Base-by-base conservation (phyloP, 2,888 invertebrate species). In the Apantesis nais region DNA sequence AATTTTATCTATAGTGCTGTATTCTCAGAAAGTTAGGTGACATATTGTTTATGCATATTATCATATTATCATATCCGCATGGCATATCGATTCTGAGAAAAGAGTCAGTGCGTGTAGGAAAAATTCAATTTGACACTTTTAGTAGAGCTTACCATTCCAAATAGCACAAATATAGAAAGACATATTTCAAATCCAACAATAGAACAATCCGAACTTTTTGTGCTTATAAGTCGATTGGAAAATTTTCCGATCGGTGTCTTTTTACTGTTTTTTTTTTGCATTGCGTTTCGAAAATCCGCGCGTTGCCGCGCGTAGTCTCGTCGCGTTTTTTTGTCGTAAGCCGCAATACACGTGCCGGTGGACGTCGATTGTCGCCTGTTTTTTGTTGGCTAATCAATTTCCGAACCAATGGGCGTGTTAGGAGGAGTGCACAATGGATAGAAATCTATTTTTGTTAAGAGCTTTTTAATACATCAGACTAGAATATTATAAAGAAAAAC, bases 381-480 rank as follows among this genome's bases (percentile, higher is more conserved):
- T 91, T 91, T 90, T 90, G 85, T 78, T 63, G 75, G 76, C 82
- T 85, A 85, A 87, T 87, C 88, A 86, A 86, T 87, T 88, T 88
- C 81, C 81, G 80, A 83, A 77, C 76, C 78, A 80, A 69, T 74
- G 78, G 71, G 65, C 74, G 74, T 72, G 62, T 75, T 60, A 74
- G 39, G 78, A 61, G 68, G 78, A 74, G 74, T 84, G 72, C 79
- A 85, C 82, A 86, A 84, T 82, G 71, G 58, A 12, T 52, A 52
- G 34, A 65, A 39, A 62, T 73, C 81, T 80, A 81, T 81, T 78
- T 48, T 73, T 60, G 2, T 25, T n/a, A 52, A 52, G 22, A 11
- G 22, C n/a, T 55, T n/a, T 22, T 52, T 48, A n/a, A 11, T 55
- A 12, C 4, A 7, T 0, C 14, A 58, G 58, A 7, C 25, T 29